A percentile compares a stretch with the other conserved stretches of the same genome.
phyloP scores from a whole-genome alignment of 2,888 invertebrate genomes.

The Conops quadrifasciatus region DNA sequence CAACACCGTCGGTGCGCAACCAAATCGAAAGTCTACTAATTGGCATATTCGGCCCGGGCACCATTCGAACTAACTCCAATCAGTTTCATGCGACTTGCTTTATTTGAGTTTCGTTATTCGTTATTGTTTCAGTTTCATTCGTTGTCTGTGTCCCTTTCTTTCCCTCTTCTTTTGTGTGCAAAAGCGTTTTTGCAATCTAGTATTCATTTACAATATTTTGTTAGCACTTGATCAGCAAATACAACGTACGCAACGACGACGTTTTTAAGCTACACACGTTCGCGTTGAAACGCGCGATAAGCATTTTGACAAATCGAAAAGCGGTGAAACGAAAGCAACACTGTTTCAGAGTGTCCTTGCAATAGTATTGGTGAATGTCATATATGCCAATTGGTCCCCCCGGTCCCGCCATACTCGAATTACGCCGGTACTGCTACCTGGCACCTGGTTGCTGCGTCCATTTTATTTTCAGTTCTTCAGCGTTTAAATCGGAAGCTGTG shows the following conservation, averaged over 20 bases:
- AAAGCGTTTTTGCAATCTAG: slow-evolving; percentile 19
- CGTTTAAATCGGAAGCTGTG: neutral
- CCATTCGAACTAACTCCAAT: slow-evolving; percentile 45
- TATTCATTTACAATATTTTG: slow-evolving; percentile 18
- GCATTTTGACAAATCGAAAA: no score
- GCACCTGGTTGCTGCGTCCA: neutral
- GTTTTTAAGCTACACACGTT: no score
- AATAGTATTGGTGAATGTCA: slow-evolving; percentile 59
- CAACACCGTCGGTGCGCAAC: neutral
- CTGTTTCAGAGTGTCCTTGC: slow-evolving; percentile 21
- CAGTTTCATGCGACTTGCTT: slow-evolving; percentile 35
- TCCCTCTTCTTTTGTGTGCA: slow-evolving; percentile 10
- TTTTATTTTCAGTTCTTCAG: no score
- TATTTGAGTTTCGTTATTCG: slow-evolving; percentile 36
- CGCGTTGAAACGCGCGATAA: no score
- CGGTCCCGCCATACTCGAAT: neutral
- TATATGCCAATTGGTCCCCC: slow-evolving; percentile 58
- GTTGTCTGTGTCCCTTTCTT: slow-evolving; percentile 22
- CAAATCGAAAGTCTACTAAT: slow-evolving; percentile 49
- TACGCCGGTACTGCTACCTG: neutral
- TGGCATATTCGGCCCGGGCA: slow-evolving; percentile 56
- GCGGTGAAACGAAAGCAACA: no score
- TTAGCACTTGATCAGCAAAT: no score
- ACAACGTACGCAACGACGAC: no score
- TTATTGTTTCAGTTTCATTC: slow-evolving; percentile 32